A percentile compares a stretch with the other conserved stretches of the same genome.
Evolutionary conservation across 37 sponge, comb jelly and placozoan species (phyloP).

Genomic region (Ianthella basta): DNA sequence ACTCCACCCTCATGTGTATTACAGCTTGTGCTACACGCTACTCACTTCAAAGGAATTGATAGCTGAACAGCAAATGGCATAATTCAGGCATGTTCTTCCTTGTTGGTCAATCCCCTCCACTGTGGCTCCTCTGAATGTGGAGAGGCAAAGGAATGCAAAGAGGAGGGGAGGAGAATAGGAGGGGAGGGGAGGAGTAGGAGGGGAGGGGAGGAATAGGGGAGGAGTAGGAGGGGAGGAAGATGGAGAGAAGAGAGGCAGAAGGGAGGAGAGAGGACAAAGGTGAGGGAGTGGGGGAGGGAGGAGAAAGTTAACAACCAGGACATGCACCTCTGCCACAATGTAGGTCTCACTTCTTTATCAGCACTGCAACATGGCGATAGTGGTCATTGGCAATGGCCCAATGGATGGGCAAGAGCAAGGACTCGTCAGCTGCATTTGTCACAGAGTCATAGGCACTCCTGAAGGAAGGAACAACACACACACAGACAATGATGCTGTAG

Average conservation of each 20-base stretch:
- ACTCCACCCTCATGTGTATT: too few relatives aligned
- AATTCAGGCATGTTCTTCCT: slow-evolving; percentile 9
- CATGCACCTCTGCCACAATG: not conserved
- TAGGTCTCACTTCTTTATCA: slow-evolving; percentile 21
- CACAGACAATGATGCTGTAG: too few relatives aligned
- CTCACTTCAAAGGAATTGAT: slow-evolving; percentile 32
- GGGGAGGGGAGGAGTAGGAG: too few relatives aligned
- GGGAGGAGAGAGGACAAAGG: too few relatives aligned
- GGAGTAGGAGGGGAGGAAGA: too few relatives aligned
- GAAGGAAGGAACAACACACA: not conserved
- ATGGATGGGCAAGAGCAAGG: slow-evolving; percentile 64
- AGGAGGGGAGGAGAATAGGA: too few relatives aligned
- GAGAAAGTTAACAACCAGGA: too few relatives aligned
- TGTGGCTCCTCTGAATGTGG: not conserved
- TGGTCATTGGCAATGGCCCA: slow-evolving; percentile 67
- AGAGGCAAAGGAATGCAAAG: too few relatives aligned
- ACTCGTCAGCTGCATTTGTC: slow-evolving; percentile 40
- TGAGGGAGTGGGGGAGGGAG: too few relatives aligned
- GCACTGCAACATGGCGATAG: not conserved
- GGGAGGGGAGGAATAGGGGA: too few relatives aligned
- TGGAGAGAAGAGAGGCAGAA: too few relatives aligned
- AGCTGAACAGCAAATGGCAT: slow-evolving; percentile 19
- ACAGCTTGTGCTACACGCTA: too few relatives aligned
- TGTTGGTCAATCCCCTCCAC: slow-evolving; percentile 3
- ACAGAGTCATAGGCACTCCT: slow-evolving; percentile 19